Conservation (phyloP, 2,797 vertebrate species). For the Anabas testudineus region DNA sequence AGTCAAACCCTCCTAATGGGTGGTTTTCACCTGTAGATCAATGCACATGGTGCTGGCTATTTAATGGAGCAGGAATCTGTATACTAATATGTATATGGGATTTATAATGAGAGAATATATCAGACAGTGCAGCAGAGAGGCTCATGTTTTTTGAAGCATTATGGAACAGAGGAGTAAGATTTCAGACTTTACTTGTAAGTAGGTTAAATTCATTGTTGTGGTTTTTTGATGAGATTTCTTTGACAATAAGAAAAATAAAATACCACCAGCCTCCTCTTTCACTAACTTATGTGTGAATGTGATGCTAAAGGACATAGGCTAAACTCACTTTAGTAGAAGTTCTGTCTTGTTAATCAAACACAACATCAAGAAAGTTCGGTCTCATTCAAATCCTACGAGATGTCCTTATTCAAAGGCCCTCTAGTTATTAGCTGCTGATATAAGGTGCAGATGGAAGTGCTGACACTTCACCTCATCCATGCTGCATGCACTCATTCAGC, state of each 20-base stretch:
- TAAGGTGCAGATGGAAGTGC: conserved; percentile 9
- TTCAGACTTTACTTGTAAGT: not conserved
- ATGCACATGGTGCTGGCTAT: not conserved
- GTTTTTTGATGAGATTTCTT: not conserved
- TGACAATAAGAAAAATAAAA: not conserved
- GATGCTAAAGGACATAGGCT: not conserved
- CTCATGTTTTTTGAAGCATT: not conserved
- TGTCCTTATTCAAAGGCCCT: conserved; percentile 7
- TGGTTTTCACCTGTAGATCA: not conserved
- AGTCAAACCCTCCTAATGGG: not conserved
- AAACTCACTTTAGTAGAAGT: not conserved
- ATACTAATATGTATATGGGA: too few species aligned
- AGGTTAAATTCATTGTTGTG: not conserved
- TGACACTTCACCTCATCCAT: conserved; percentile 37
- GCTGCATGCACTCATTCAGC: conserved; percentile 13
- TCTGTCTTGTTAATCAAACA: not conserved
- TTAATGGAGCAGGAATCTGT: too few species aligned
- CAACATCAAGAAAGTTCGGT: not conserved
- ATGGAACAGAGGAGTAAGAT: not conserved
- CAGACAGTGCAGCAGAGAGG: not conserved
- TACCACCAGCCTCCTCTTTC: not conserved
- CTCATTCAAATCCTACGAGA: not conserved
- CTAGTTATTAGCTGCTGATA: conserved; percentile 16
- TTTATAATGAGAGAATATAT: too few species aligned
- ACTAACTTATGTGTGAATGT: not conserved